These are phyloP conservation scores for Epiblema foenella DNA, from an alignment of 2,888 invertebrate species.

Conservation along the genomic window DNA sequence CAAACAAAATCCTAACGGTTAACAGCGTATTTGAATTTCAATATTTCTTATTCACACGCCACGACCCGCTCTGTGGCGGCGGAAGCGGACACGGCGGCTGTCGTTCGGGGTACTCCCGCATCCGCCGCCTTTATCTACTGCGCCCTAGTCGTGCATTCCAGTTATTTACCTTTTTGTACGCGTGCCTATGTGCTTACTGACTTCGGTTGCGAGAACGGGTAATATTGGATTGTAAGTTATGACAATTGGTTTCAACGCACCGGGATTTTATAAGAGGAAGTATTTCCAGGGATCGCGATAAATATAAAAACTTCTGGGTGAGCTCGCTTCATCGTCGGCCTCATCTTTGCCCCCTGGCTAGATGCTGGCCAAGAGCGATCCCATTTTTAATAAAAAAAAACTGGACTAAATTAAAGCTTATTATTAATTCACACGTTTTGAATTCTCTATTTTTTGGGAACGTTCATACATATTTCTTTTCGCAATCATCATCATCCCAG, in stretches of 20 bases:
- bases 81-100: constrained; percentile 59
- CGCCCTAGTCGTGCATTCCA: constrained; percentile 25
- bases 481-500: too few relatives aligned
- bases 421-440: too few relatives aligned
- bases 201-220: not conserved
- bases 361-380: too few relatives aligned
- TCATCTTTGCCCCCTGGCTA: too few relatives aligned
- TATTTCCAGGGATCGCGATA: too few relatives aligned
- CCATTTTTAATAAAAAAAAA: too few relatives aligned
- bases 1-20: constrained; percentile 25
- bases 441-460: too few relatives aligned
- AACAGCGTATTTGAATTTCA: constrained; percentile 27
- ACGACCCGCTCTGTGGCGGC: constrained; percentile 43
- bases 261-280: not conserved
- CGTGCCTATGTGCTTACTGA: not conserved
- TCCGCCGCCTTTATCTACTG: constrained; percentile 50
- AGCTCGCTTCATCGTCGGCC: too few relatives aligned
- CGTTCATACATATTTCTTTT: too few relatives aligned
- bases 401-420: too few relatives aligned
- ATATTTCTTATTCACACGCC: constrained; percentile 41
- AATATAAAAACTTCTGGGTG: too few relatives aligned
- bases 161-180: constrained; percentile 31
- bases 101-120: constrained; percentile 56
- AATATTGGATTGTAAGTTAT: not conserved
- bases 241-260: not conserved